These are phyloP conservation scores for Tapirus indicus DNA, from an alignment of 2,797 vertebrate species.

Conservation along the genomic window DNA sequence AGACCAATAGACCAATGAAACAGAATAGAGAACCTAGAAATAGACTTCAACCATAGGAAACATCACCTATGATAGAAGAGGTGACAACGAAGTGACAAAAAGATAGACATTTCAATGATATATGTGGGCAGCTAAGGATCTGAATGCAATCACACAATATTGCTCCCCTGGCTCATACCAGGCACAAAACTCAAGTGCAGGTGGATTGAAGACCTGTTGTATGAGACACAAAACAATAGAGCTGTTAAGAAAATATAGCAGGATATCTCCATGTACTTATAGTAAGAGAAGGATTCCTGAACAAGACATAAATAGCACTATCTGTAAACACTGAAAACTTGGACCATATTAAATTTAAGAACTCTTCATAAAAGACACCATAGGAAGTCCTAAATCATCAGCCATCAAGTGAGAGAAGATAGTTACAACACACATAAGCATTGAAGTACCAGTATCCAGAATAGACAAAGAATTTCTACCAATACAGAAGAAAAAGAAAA, in stretches of 20 bases:
- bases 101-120: neutral
- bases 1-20: neutral
- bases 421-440: neutral
- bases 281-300: neutral
- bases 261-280: neutral
- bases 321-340: neutral
- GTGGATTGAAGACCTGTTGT: neutral
- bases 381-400: neutral
- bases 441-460: neutral
- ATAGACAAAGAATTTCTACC: neutral
- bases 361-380: neutral
- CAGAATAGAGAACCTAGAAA: neutral
- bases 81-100: neutral
- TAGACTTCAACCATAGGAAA: neutral
- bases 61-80: neutral
- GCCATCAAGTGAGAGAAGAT: neutral
- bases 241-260: neutral
- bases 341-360: no score
- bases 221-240: neutral
- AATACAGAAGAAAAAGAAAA: neutral
- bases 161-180: neutral
- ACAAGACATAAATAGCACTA: neutral
- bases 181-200: neutral
- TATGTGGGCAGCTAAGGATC: neutral
- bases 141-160: neutral